Percentiles rank a stretch among this genome's conserved stretches.
Evolutionary conservation across 2,797 vertebrate species (phyloP).

Genomic region (Gallinago nigripennis): DNA sequence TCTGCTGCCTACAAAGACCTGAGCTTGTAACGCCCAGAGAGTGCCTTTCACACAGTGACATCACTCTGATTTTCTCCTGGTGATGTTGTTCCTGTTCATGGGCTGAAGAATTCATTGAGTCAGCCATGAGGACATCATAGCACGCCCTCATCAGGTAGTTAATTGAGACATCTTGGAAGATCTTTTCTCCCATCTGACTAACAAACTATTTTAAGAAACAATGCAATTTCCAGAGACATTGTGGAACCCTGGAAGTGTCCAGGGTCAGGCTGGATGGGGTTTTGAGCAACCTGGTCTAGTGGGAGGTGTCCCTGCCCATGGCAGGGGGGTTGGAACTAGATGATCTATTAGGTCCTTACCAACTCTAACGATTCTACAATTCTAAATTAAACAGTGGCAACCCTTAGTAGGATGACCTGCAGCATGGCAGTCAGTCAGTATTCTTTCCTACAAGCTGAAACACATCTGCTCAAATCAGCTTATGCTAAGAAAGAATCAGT

Average conservation of each 20-base stretch:
- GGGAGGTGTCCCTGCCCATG: not conserved
- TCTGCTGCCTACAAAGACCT: not conserved
- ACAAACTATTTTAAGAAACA: not conserved
- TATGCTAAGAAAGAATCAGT: not conserved
- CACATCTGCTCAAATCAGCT: not conserved
- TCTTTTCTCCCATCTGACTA: not conserved
- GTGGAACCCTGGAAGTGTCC: not conserved
- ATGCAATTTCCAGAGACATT: not conserved
- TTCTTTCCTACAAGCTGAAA: not conserved
- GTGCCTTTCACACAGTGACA: not conserved
- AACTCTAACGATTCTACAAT: not conserved
- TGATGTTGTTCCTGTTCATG: not conserved
- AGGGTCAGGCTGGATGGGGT: not conserved
- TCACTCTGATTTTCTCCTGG: not conserved
- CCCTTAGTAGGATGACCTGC: not conserved
- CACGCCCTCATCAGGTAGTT: no score
- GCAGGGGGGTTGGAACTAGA: not conserved
- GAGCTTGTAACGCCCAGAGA: not conserved
- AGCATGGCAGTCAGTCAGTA: not conserved
- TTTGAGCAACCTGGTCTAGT: not conserved
- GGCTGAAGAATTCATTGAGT: not conserved
- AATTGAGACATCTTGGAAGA: not conserved
- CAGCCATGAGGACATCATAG: not conserved
- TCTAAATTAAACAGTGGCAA: not conserved
- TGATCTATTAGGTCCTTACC: not conserved